A percentile compares a stretch with the other conserved stretches of the same genome.
Evolutionary conservation across 2,113 vertebrate species (phyloP).

Genomic region (Tragelaphus imberbis): DNA sequence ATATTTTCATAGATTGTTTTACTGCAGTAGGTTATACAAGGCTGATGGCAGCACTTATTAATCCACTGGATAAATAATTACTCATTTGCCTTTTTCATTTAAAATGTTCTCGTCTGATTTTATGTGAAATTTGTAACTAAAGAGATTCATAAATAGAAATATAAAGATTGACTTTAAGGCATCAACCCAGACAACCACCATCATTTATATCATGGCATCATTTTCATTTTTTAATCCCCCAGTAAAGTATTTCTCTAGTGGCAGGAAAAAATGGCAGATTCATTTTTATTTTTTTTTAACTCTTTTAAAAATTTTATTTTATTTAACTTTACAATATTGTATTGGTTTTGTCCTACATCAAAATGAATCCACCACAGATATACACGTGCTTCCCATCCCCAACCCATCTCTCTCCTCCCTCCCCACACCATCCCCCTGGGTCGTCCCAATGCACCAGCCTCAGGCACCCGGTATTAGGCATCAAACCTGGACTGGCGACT

Average conservation of each 20-base stretch:
- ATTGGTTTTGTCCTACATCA: no score
- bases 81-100: not conserved
- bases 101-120: not conserved
- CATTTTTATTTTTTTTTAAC: not conserved
- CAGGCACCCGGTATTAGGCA: no score
- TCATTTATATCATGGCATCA: not conserved
- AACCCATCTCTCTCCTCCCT: no score
- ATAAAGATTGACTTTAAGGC: not conserved
- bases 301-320: no score
- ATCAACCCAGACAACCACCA: not conserved
- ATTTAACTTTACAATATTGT: no score
- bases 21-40: not conserved
- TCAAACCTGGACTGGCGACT: no score
- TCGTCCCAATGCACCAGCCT: no score
- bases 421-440: no score
- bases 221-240: not conserved
- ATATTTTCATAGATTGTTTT: not conserved
- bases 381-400: no score
- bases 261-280: not conserved
- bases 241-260: not conserved
- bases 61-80: not conserved
- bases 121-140: not conserved
- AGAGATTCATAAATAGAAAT: not conserved
- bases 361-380: no score
- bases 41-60: not conserved